Percentiles rank a stretch among this genome's conserved stretches.
These are phyloP conservation scores for Palythoa caribaeorum DNA, from an alignment of 92 coral and sea anemone species.

Conservation along the genomic window DNA sequence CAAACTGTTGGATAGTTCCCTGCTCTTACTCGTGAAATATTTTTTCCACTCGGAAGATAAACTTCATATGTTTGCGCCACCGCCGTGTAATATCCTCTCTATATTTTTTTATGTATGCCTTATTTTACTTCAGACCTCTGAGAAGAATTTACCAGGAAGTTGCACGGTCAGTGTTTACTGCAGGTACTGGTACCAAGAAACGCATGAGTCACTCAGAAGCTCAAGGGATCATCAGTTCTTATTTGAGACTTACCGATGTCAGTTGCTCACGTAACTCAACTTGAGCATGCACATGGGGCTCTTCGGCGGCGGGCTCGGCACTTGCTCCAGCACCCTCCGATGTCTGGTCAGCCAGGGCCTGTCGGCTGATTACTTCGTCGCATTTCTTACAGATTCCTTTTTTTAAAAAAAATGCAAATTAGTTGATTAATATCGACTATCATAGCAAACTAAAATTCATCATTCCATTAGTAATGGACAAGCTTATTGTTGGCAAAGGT, in stretches of 20 bases:
- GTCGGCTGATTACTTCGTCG: slow-evolving; percentile 39
- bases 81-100: too few relatives aligned
- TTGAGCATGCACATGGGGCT: not conserved
- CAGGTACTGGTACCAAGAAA: slow-evolving; percentile 85
- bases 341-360: slow-evolving; percentile 19
- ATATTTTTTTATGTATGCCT: too few relatives aligned
- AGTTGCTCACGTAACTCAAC: slow-evolving; percentile 13
- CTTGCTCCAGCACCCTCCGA: slow-evolving; percentile 20
- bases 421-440: not conserved
- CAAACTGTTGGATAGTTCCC: too few relatives aligned
- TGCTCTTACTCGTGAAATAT: too few relatives aligned
- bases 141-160: slow-evolving; percentile 89
- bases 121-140: slow-evolving; percentile 76
- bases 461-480: slow-evolving; percentile 38
- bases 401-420: slow-evolving; percentile 31
- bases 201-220: slow-evolving; percentile 90
- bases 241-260: slow-evolving; percentile 8
- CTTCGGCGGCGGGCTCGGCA: slow-evolving; percentile 15
- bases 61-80: too few relatives aligned
- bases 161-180: slow-evolving; percentile 88
- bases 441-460: slow-evolving; percentile 23
- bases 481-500: slow-evolving; percentile 43
- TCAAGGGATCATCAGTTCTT: slow-evolving; percentile 60
- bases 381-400: slow-evolving; percentile 49
- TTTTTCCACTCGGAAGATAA: too few relatives aligned